A percentile compares a stretch with the other conserved stretches of the same genome.
Evolutionary conservation across 2,113 vertebrate species (phyloP).

Genomic region (Echinops telfairi): DNA sequence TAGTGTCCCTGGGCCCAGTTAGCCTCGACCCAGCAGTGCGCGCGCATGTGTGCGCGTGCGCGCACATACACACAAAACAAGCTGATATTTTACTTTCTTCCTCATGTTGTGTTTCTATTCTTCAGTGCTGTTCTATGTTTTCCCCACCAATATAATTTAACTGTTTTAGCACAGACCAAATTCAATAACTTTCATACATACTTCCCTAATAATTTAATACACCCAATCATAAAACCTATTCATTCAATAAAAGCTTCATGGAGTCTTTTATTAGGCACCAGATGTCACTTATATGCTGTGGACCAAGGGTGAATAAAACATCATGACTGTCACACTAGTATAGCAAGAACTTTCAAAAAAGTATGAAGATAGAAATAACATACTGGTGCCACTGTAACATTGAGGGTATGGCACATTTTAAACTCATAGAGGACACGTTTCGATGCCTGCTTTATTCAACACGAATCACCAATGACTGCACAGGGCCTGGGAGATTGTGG

Average conservation of each 20-base stretch:
- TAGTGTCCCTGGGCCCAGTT: not conserved
- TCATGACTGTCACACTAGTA: not conserved
- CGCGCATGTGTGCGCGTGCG: too few relatives aligned
- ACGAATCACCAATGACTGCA: not conserved
- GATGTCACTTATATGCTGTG: not conserved
- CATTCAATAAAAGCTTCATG: not conserved
- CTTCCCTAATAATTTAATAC: constrained; percentile 10
- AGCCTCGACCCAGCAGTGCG: fast-evolving
- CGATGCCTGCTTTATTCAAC: not conserved
- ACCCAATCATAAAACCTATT: not conserved
- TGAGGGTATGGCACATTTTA: not conserved
- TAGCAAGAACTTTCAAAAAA: not conserved
- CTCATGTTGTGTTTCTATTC: not conserved
- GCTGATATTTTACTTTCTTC: not conserved
- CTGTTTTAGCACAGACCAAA: not conserved
- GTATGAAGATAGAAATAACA: not conserved
- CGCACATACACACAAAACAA: not conserved
- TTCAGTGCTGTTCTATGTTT: not conserved
- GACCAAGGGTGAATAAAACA: not conserved
- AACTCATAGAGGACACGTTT: not conserved
- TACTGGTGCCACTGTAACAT: not conserved
- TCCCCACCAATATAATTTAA: not conserved
- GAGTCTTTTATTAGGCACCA: not conserved
- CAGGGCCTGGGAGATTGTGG: not conserved
- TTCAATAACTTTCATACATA: not conserved